These are phyloP conservation scores for Heliopora coerulea DNA, from an alignment of 92 coral and sea anemone species.

Conservation along the genomic window DNA sequence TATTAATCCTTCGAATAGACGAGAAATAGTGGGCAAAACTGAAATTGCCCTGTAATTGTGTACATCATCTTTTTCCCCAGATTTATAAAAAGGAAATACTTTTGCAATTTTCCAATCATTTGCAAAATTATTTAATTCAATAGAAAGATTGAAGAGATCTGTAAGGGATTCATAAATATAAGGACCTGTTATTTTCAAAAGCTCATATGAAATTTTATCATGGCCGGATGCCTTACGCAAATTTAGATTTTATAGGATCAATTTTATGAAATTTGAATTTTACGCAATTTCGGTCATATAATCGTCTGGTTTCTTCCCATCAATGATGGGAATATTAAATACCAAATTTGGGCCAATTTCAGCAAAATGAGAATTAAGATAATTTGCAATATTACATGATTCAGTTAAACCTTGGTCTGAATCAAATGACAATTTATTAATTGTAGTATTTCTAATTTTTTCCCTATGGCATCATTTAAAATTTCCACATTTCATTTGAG, in stretches of 20 bases:
- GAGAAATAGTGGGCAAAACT: slow-evolving; percentile 28
- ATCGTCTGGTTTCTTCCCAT: background rate
- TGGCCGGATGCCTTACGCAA: slow-evolving; percentile 11
- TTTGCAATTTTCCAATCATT: slow-evolving; percentile 12
- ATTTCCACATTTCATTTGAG: slow-evolving; percentile 22
- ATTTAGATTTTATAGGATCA: slow-evolving; percentile 4
- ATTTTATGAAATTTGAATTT: slow-evolving; percentile 26
- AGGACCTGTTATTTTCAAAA: background rate
- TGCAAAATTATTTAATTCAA: slow-evolving; percentile 28
- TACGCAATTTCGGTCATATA: background rate
- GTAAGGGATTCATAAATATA: slow-evolving; percentile 28
- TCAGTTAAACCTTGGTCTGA: background rate
- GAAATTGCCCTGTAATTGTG: slow-evolving; percentile 49
- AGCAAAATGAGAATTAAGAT: slow-evolving; percentile 24
- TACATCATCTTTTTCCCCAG: background rate
- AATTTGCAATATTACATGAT: slow-evolving; percentile 24
- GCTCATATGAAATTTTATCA: slow-evolving; percentile 22
- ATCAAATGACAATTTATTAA: background rate
- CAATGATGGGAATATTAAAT: background rate
- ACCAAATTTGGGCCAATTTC: slow-evolving; percentile 27
- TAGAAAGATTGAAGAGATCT: slow-evolving; percentile 25
- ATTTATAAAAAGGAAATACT: slow-evolving; percentile 18
- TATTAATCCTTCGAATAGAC: slow-evolving; percentile 21
- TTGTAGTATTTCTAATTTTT: slow-evolving; percentile 9
- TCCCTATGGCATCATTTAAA: slow-evolving; percentile 38